A percentile compares a stretch with the other conserved stretches of the same genome.
These are phyloP conservation scores for Ceuthmochares aereus DNA, from an alignment of 2,113 vertebrate genomes.

Conservation along the genomic window DNA sequence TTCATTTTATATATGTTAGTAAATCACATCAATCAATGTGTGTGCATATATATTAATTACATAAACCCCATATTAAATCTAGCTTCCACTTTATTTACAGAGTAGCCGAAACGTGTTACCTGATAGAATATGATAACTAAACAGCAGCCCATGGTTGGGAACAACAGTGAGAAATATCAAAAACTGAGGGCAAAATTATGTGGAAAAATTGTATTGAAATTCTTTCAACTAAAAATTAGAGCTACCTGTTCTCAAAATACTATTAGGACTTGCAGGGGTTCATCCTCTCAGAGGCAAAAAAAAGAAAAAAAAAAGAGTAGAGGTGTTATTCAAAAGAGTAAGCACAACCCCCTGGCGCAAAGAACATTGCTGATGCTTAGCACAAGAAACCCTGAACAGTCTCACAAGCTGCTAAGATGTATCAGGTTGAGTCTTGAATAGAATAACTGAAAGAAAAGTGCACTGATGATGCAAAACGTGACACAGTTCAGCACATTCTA, in stretches of 20 bases:
- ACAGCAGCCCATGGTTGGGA: neutral
- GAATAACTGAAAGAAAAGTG: neutral
- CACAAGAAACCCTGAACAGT: neutral
- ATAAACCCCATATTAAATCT: neutral
- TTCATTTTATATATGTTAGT: neutral
- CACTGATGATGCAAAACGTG: neutral
- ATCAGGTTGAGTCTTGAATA: neutral
- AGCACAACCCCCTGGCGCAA: neutral
- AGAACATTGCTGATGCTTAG: neutral
- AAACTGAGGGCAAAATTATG: neutral
- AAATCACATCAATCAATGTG: neutral
- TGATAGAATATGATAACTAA: neutral
- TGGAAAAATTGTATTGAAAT: neutral
- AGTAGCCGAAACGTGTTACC: neutral
- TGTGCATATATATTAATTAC: neutral
- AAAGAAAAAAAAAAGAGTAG: neutral
- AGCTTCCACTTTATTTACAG: neutral
- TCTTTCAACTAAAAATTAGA: neutral
- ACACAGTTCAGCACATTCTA: neutral
- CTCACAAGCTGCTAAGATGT: neutral
- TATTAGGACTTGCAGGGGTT: neutral
- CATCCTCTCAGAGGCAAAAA: neutral
- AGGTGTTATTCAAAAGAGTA: neutral
- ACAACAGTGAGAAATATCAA: neutral
- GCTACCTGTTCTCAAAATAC: neutral